A percentile compares a stretch with the other conserved stretches of the same genome.
Evolutionary conservation across 2,888 invertebrate species (phyloP).

Genomic region (Leptinotarsa juncta): DNA sequence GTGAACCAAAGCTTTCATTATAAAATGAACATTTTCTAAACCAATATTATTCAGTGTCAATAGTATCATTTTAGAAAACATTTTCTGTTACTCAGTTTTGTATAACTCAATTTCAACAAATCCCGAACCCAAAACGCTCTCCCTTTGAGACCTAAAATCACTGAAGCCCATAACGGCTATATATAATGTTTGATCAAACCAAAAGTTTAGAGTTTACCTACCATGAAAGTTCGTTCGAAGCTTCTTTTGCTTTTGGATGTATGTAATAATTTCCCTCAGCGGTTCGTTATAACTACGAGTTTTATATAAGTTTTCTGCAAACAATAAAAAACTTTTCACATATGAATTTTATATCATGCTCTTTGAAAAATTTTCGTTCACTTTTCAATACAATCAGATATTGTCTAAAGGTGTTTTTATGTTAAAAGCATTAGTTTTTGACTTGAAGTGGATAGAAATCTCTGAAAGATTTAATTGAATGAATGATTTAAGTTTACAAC

Average conservation of each 20-base stretch:
- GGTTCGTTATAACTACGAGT: not conserved
- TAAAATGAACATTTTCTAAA: no score
- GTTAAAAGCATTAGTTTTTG: no score
- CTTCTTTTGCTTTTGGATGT: not conserved
- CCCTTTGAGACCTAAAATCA: not conserved
- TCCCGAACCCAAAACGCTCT: not conserved
- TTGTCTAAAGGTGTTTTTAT: no score
- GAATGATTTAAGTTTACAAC: no score
- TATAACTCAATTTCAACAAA: not conserved
- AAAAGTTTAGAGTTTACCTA: not conserved
- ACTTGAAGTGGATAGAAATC: no score
- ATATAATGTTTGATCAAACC: not conserved
- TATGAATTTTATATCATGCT: not conserved
- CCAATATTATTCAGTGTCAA: no score
- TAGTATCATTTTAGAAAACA: no score
- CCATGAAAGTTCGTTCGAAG: not conserved
- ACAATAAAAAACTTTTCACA: not conserved
- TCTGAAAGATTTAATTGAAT: no score
- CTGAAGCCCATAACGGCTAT: not conserved
- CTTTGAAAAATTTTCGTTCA: no score
- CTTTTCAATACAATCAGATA: no score
- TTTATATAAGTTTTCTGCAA: slow-evolving; percentile 8
- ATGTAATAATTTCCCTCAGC: slow-evolving; percentile 1
- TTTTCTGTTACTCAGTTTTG: not conserved
- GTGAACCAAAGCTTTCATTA: no score